phyloP scores from a whole-genome alignment of 1,140 invertebrate genomes.

The Pristionchus pacificus region DNA sequence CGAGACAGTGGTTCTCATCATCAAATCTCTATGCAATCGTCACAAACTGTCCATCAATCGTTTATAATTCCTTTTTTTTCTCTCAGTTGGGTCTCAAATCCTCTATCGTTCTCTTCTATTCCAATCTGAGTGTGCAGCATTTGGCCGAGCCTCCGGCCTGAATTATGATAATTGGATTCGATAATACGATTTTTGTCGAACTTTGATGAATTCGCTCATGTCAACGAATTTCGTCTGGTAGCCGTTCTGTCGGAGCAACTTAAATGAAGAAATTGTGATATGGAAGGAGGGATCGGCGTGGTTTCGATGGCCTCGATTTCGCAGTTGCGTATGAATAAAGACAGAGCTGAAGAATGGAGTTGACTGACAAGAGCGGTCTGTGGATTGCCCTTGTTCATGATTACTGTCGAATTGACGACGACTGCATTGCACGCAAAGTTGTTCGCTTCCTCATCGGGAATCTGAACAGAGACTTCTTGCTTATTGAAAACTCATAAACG shows the following conservation, averaged over 20 bases:
- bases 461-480: conserved; percentile 34
- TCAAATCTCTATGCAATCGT: too few species aligned
- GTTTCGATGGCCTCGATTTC: too few species aligned
- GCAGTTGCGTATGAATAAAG: not conserved
- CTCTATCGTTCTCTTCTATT: not conserved
- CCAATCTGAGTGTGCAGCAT: conserved; percentile 47
- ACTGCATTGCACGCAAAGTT: conserved; percentile 56
- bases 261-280: too few species aligned
- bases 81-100: too few species aligned
- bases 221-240: conserved; percentile 14
- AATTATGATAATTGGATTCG: too few species aligned
- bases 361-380: not conserved
- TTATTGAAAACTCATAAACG: too few species aligned
- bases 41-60: too few species aligned
- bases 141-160: conserved; percentile 52
- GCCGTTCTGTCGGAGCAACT: not conserved
- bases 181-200: too few species aligned
- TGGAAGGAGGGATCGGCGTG: not conserved
- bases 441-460: conserved; percentile 47
- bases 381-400: conserved; percentile 41
- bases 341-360: not conserved
- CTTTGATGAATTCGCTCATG: conserved; percentile 58
- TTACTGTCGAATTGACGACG: conserved; percentile 51
- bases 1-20: too few species aligned
- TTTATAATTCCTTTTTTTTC: too few species aligned